These are phyloP conservation scores for Helicolenus hilgendorfi DNA, from an alignment of 2,797 vertebrate species.

Conservation along the genomic window DNA sequence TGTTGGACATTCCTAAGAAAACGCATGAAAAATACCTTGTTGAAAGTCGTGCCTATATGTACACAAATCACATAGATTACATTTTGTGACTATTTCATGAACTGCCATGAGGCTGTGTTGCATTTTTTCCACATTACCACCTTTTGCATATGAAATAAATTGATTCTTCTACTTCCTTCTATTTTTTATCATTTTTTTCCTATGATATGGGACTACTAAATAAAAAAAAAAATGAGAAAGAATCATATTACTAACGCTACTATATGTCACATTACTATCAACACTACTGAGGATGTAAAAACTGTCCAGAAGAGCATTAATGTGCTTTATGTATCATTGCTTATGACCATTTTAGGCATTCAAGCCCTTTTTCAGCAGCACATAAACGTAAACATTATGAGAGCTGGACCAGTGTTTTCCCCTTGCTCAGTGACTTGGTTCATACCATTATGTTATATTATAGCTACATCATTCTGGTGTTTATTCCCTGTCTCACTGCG, in stretches of 20 bases:
- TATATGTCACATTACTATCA: background rate
- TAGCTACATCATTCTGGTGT: background rate
- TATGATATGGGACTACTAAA: background rate
- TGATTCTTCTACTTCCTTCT: background rate
- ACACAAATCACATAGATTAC: too few relatives aligned
- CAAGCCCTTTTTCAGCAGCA: background rate
- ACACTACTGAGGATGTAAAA: background rate
- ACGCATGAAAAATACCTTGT: too few relatives aligned
- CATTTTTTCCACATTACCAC: too few relatives aligned
- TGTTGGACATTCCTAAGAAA: too few relatives aligned
- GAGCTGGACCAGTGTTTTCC: background rate
- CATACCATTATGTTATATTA: background rate
- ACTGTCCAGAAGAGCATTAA: background rate
- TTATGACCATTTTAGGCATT: background rate
- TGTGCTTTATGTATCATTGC: background rate
- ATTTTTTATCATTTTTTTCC: background rate
- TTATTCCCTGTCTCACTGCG: constrained; percentile 15
- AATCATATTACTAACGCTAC: background rate
- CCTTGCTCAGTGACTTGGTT: background rate
- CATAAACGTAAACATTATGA: background rate
- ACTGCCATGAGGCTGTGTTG: too few relatives aligned
- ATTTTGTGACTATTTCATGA: too few relatives aligned
- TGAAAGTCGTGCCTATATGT: too few relatives aligned
- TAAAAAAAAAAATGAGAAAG: background rate
- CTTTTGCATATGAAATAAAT: too few relatives aligned